Evolutionary conservation across 2,797 vertebrate genomes (phyloP).

Genomic region (Gallinago nigripennis): DNA sequence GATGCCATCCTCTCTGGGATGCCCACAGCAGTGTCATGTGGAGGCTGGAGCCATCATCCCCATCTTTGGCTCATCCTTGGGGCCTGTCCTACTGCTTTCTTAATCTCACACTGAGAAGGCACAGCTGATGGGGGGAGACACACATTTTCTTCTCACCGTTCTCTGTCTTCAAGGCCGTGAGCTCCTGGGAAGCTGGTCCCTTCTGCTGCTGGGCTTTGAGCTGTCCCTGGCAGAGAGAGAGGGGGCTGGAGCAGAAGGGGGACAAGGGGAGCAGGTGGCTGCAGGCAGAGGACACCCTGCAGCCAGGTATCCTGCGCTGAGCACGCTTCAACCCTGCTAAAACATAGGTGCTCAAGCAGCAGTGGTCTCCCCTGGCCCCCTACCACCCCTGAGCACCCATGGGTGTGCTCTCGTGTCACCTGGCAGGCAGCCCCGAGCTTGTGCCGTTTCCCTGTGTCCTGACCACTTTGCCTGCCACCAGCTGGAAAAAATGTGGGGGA

Average conservation of each 20-base stretch:
- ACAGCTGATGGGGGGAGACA: accelerated
- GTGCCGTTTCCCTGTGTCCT: accelerated
- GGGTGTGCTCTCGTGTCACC: too few relatives aligned
- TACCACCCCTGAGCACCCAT: neutral
- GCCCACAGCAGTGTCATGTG: neutral
- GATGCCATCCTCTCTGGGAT: neutral
- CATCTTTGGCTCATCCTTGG: neutral
- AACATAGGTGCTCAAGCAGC: accelerated
- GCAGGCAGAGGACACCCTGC: neutral
- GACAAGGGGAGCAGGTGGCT: neutral
- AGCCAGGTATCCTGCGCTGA: neutral
- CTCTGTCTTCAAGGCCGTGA: conserved; percentile 44
- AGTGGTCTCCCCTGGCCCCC: too few relatives aligned
- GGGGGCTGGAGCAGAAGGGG: neutral
- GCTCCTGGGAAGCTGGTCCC: conserved; percentile 41
- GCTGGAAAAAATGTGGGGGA: neutral
- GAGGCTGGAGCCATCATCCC: neutral
- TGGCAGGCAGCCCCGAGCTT: neutral
- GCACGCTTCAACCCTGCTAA: neutral
- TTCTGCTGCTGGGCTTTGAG: conserved; percentile 44
- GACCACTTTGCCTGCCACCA: accelerated
- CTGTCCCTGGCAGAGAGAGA: conserved; percentile 63
- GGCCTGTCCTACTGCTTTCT: neutral
- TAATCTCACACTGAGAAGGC: neutral
- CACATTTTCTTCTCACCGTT: conserved; percentile 61